These are phyloP conservation scores for Synergus umbraculus DNA, from an alignment of 2,888 invertebrate genomes.

Conservation along the genomic window DNA sequence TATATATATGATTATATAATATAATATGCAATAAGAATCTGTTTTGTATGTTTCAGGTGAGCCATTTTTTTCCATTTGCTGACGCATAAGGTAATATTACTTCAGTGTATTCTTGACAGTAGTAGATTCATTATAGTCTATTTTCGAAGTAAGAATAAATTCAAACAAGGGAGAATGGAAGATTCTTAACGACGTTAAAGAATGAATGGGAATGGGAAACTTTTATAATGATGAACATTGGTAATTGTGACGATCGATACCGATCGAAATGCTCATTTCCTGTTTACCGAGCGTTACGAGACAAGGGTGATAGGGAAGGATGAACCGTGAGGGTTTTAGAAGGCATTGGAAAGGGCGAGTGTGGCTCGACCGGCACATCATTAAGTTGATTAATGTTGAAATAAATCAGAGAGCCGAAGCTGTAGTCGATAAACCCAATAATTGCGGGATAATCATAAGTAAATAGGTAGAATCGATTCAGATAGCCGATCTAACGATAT, in stretches of 20 bases:
- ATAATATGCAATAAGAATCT: neutral
- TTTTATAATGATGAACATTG: conserved; percentile 60
- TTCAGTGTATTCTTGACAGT: neutral
- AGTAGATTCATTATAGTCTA: neutral
- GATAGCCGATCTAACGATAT: conserved; percentile 62
- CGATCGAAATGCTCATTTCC: conserved; percentile 76
- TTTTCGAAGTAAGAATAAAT: neutral
- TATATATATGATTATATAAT: neutral
- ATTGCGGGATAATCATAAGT: conserved; percentile 77
- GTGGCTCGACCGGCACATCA: conserved; percentile 72
- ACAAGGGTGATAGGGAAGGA: conserved; percentile 62
- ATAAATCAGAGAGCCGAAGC: conserved; percentile 75
- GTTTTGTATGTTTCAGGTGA: neutral
- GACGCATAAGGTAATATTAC: neutral
- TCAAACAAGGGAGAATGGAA: neutral
- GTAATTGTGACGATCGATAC: conserved; percentile 75
- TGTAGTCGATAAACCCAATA: conserved; percentile 76
- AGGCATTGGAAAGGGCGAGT: conserved; percentile 67
- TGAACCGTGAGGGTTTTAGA: conserved; percentile 62
- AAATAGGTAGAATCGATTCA: conserved; percentile 69
- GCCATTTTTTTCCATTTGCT: neutral
- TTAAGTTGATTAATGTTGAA: conserved; percentile 77
- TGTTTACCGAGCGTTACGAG: conserved; percentile 67
- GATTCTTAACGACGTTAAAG: conserved; percentile 18
- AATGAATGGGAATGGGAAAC: conserved; percentile 46